Percentiles rank a stretch among this genome's conserved stretches.
phyloP scores from a whole-genome alignment of 1,140 invertebrate species.

The Drosophila eugracilis region DNA sequence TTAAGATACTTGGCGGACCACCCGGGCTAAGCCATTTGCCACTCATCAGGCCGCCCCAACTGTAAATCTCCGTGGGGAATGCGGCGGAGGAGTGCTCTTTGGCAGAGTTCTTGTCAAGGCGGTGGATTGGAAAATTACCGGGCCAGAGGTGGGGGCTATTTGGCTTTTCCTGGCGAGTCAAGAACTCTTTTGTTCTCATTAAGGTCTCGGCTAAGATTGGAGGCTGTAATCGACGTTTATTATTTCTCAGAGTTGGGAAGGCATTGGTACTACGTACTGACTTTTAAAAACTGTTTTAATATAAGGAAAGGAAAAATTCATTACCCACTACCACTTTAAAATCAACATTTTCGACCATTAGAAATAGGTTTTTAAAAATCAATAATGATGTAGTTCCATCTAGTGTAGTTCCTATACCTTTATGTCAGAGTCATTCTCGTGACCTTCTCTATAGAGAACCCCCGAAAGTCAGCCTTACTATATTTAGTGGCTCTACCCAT shows the following conservation, averaged over 20 bases:
- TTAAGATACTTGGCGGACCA: conserved; percentile 45
- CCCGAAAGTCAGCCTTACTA: not conserved
- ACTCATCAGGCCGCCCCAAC: conserved; percentile 44
- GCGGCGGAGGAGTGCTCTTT: conserved; percentile 27
- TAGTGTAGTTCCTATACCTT: no score
- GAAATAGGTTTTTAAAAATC: no score
- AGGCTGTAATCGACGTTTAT: not conserved
- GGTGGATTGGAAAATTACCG: conserved; percentile 30
- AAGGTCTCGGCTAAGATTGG: not conserved
- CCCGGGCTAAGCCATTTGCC: conserved; percentile 47
- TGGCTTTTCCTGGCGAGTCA: conserved; percentile 3
- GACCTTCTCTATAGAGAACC: not conserved
- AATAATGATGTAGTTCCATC: no score
- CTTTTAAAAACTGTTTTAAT: no score
- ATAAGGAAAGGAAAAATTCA: no score
- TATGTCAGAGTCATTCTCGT: not conserved
- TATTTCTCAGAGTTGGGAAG: not conserved
- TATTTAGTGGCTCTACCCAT: not conserved
- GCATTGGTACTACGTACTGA: not conserved
- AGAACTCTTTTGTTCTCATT: conserved; percentile 5
- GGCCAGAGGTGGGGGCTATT: conserved; percentile 13
- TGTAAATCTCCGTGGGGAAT: conserved; percentile 32
- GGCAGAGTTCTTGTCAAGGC: conserved; percentile 31
- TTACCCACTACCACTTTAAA: no score
- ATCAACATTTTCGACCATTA: no score